Evolutionary conservation across 2,797 vertebrate species (phyloP).

Genomic region (Enoplosus armatus): DNA sequence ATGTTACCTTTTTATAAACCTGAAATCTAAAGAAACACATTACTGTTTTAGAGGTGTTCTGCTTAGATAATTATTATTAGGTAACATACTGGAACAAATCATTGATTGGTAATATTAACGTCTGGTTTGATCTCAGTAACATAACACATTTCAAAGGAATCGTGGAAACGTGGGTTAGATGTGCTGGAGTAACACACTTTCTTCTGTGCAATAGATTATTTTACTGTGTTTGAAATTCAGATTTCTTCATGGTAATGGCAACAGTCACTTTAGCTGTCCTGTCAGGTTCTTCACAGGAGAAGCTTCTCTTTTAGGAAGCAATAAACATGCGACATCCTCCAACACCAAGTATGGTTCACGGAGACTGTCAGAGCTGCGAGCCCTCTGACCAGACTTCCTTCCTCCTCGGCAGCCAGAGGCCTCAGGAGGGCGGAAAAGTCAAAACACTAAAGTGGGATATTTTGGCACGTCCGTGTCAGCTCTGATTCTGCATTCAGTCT

Average conservation of each 20-base stretch:
- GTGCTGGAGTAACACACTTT: not conserved
- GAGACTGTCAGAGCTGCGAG: constrained; percentile 22
- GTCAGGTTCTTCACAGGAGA: not conserved
- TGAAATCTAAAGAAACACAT: not conserved
- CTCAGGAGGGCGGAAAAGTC: constrained; percentile 60
- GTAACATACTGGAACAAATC: not conserved
- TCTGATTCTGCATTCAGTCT: constrained; percentile 44
- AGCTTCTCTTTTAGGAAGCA: constrained; percentile 66
- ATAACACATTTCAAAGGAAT: not conserved
- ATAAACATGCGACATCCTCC: constrained; percentile 44
- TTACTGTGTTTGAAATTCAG: not conserved
- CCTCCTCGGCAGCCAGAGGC: constrained; percentile 50
- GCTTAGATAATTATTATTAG: not conserved
- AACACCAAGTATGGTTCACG: constrained; percentile 17
- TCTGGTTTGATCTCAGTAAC: not conserved
- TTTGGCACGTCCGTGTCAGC: constrained; percentile 49
- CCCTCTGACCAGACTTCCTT: constrained; percentile 77
- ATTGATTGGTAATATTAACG: not conserved
- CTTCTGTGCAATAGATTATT: not conserved
- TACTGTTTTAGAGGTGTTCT: not conserved
- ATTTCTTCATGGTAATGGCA: fast-evolving
- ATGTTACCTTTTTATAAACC: not conserved
- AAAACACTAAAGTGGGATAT: constrained; percentile 55
- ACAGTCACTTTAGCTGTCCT: not conserved
- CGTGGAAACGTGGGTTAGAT: not conserved